Base-by-base conservation (phyloP, 2,797 vertebrate genomes). In the Emys orbicularis region DNA sequence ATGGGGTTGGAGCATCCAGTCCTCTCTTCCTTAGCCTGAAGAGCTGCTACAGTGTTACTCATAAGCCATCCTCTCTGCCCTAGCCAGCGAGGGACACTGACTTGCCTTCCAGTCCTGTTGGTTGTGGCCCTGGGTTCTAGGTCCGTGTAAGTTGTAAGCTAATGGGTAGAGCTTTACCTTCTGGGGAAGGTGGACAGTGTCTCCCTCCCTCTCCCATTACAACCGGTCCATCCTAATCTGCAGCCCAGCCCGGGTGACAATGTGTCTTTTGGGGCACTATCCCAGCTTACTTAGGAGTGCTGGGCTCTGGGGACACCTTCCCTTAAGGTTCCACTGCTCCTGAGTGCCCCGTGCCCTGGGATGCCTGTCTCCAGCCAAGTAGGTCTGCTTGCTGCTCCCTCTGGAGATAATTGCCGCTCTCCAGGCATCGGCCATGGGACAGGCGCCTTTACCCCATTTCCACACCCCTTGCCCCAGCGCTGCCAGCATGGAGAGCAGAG, bases 51-150 rank as follows among this genome's bases (percentile, higher is more conserved):
- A 19, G 10, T 21, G 34, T 72, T n/a, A 72, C n/a, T 23, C 19
- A 19, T 21, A 37, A 72, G n/a, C n/a, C 18, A 21, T 5, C 59
- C 57, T 15, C 79, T n/a, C 25, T 74, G 1, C 1, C 1, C 1
- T 16, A 18, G 31, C n/a, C n/a, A 72, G 65, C 19, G 2, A 1
- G n/a, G 34, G 16, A 21, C 65, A 68, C 34, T 6, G 65, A 5
- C 65, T 72, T 37, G 23, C n/a, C n/a, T 72, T 41, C n/a, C 19
- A 41, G 9, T 21, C 65, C n/a, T 68, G 7, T 68, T 21, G 61
- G 61, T n/a, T 21, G 34, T n/a, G 61, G 16, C 61, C 34, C 34
- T n/a, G 34, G 34, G 16, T n/a, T 37, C 34, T 18, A 19, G 61
- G 16, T 18, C 8, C 16, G 18, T 18, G 61, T 16, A 7, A 16